phyloP scores from a whole-genome alignment of 2,797 vertebrate genomes.

The Pempheris klunzingeri region DNA sequence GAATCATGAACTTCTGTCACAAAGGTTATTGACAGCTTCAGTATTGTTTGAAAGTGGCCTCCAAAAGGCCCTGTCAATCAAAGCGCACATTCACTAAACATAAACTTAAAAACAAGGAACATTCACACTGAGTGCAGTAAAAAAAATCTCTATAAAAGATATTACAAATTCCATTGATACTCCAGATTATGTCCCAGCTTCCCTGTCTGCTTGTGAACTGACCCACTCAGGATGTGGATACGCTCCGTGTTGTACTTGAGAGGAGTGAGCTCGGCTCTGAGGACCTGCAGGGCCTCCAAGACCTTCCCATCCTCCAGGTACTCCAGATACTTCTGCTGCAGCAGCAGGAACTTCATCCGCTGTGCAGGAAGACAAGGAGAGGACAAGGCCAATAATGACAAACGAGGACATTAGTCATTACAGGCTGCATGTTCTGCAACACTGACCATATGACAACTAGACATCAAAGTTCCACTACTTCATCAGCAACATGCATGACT shows the following conservation, averaged over 20 bases:
- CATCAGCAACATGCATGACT: not conserved
- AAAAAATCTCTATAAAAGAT: not conserved
- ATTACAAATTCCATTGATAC: not conserved
- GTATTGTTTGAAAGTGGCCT: not conserved
- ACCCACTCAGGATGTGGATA: slow-evolving; percentile 97
- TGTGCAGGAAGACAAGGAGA: slow-evolving; percentile 57
- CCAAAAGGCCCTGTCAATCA: not conserved
- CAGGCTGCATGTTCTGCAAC: not conserved
- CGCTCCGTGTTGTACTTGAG: slow-evolving; percentile 98
- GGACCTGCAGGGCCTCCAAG: slow-evolving; percentile 96
- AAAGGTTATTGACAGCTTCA: not conserved
- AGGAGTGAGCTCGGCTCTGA: slow-evolving; percentile 95
- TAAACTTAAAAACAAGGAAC: not conserved
- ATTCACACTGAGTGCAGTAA: not conserved
- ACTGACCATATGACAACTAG: too few species aligned
- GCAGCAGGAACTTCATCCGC: slow-evolving; percentile 98
- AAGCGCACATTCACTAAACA: not conserved
- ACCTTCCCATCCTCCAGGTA: slow-evolving; percentile 98
- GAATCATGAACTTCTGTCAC: not conserved
- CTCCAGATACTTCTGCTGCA: slow-evolving; percentile 99
- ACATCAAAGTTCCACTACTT: not conserved
- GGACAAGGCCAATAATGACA: not conserved
- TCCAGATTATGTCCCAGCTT: not conserved
- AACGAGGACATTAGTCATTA: not conserved
- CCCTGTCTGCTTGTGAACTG: slow-evolving; percentile 71